Evolutionary conservation across 2,888 invertebrate genomes (phyloP), one percentile per base, ranked within the genome.

Genomic region (Scaptomyza tumidula): DNA sequence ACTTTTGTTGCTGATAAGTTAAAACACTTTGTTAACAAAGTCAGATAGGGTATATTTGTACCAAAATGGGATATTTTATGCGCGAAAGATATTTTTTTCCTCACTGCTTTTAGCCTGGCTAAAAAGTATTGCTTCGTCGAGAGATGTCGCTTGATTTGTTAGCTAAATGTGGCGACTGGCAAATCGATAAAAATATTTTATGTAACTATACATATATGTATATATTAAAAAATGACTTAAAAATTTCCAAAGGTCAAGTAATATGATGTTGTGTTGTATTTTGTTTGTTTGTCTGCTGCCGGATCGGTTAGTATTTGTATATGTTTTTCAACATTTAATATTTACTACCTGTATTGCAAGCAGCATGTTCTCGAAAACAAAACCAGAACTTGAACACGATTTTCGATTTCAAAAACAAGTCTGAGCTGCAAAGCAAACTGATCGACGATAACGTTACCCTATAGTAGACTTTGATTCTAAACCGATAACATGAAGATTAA

Each of bases 141-240:
- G 10, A n/a, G 10, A 56, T 53, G 31, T 31, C 9, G 7, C 0
- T 2, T 39, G 27, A 35, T 59, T 62, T n/a, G 10, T 48, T 54
- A 56, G 35, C 56, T 56, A 16, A 31, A 59, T 39, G 54, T 57
- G 53, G 54, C 53, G 49, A 58, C 50, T 60, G 37, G 11, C 29
- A 62, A 67, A 48, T 39, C 39, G 43, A 56, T 56, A 7, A 19
- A 19, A 19, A 19, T 19, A 19, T 19, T 1, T 19, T 19, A 19
- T 19, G 41, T 53, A 48, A 48, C 49, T 56, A 45, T 57, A 54
- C 67, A 58, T 66, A 69, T 69, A 80, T 67, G 3, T 19, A 50
- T 19, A n/a, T 35, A 7, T 6, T 9, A 6, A 6, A 49, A 35
- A 31, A n/a, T 1, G 31, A 41, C 41, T 56, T 48, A 48, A 48